A percentile compares a stretch with the other conserved stretches of the same genome.
Evolutionary conservation across 1,140 invertebrate genomes (phyloP).

Genomic region (Littorina saxatilis): DNA sequence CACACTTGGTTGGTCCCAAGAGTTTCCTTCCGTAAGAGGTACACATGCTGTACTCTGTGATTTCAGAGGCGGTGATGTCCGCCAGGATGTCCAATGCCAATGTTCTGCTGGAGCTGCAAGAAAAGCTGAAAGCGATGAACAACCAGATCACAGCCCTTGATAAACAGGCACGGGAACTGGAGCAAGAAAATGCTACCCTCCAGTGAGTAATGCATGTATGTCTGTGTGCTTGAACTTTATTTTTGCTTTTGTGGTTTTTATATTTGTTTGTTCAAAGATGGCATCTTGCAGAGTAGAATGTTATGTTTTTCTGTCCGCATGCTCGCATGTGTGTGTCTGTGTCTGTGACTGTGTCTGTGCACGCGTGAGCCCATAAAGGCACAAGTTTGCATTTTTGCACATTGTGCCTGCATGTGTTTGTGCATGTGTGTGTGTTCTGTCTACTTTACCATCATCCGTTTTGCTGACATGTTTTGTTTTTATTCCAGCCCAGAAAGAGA

Average conservation of each 20-base stretch:
- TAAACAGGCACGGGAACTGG: constrained; percentile 58
- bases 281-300: no score
- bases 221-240: background rate
- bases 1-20: no score
- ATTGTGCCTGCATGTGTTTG: no score
- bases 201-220: constrained; percentile 61
- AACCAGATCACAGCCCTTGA: constrained; percentile 63
- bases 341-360: background rate
- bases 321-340: constrained; percentile 16
- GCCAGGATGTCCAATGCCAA: constrained; percentile 69
- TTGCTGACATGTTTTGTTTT: background rate
- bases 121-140: constrained; percentile 63
- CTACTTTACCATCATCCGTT: no score
- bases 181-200: constrained; percentile 67
- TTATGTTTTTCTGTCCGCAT: background rate
- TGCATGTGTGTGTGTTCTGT: no score
- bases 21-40: no score
- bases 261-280: no score
- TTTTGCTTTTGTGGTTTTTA: background rate
- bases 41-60: background rate
- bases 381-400: no score
- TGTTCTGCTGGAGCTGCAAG: constrained; percentile 58
- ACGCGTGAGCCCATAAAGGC: no score
- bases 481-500: constrained; percentile 69
- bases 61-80: constrained; percentile 68